Percentiles rank a stretch among this genome's conserved stretches.
Evolutionary conservation across 1,140 invertebrate species (phyloP).

Genomic region (Eupeodes corollae): DNA sequence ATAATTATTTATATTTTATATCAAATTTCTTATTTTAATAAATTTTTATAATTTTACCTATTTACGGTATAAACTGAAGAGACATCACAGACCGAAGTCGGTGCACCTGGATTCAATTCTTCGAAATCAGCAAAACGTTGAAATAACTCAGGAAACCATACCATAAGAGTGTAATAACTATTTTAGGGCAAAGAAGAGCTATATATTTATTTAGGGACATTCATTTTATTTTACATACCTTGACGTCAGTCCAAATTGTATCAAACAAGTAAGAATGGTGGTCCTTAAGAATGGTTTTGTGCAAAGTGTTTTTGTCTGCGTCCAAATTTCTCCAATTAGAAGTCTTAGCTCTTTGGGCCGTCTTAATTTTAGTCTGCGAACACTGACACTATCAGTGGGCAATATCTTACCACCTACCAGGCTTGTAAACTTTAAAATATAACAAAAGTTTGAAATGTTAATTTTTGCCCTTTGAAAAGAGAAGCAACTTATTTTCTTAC

Average conservation of each 20-base stretch:
- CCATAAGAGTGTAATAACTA: constrained; percentile 72
- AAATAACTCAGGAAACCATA: constrained; percentile 75
- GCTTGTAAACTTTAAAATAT: constrained; percentile 32
- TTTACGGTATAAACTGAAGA: constrained; percentile 49
- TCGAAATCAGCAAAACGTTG: constrained; percentile 62
- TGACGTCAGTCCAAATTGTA: constrained; percentile 62
- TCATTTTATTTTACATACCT: constrained; percentile 52
- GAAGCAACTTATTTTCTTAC: constrained; percentile 36
- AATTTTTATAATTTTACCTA: constrained; percentile 16
- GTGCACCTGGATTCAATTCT: constrained; percentile 45
- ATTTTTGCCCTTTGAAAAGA: no score
- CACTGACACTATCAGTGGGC: background rate
- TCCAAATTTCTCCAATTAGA: constrained; percentile 15
- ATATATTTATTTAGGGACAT: constrained; percentile 9
- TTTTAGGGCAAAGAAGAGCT: constrained; percentile 2
- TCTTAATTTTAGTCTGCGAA: constrained; percentile 7
- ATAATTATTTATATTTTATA: constrained; percentile 48
- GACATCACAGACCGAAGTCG: constrained; percentile 60
- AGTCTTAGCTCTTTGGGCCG: constrained; percentile 15
- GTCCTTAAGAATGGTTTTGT: constrained; percentile 57
- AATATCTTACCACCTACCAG: no score
- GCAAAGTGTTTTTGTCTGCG: constrained; percentile 50
- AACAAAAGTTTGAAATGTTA: no score
- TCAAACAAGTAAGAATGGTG: constrained; percentile 61
- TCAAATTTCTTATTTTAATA: constrained; percentile 35